Conservation (phyloP, 2,888 invertebrate genomes). For the Leptinotarsa tumamoca region DNA sequence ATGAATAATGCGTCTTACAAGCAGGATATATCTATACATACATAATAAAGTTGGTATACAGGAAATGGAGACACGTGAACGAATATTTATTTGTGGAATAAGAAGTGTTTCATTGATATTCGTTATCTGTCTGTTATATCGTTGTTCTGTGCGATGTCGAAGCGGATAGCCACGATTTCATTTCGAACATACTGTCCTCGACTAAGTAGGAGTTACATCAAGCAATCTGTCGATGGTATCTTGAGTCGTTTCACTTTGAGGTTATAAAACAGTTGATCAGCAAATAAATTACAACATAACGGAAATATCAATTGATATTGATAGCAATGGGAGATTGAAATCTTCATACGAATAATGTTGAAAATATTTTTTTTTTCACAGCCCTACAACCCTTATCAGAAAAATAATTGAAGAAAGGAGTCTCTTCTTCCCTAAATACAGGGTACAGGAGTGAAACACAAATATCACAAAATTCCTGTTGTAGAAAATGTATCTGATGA, state of each 20-base stretch:
- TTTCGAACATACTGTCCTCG: not conserved
- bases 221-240: not conserved
- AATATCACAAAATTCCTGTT: too few species aligned
- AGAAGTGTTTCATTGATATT: slow-evolving; percentile 16
- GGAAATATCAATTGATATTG: too few species aligned
- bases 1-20: slow-evolving; percentile 7
- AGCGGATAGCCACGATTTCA: not conserved
- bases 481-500: too few species aligned
- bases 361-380: too few species aligned
- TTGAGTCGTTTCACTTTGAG: not conserved
- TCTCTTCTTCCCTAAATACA: too few species aligned
- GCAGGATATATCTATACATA: slow-evolving; percentile 14
- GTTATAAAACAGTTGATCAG: not conserved
- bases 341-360: too few species aligned
- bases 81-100: slow-evolving; percentile 6
- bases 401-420: too few species aligned
- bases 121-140: slow-evolving; percentile 7
- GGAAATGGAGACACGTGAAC: slow-evolving; percentile 14
- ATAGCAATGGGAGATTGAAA: too few species aligned
- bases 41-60: slow-evolving; percentile 12
- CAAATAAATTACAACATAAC: too few species aligned
- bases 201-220: not conserved
- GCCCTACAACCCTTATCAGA: too few species aligned
- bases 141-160: slow-evolving; percentile 4
- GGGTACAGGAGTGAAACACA: too few species aligned